A percentile compares a stretch with the other conserved stretches of the same genome.
Conservation (phyloP, 2,113 vertebrate genomes). For the Accipiter virgatus region DNA sequence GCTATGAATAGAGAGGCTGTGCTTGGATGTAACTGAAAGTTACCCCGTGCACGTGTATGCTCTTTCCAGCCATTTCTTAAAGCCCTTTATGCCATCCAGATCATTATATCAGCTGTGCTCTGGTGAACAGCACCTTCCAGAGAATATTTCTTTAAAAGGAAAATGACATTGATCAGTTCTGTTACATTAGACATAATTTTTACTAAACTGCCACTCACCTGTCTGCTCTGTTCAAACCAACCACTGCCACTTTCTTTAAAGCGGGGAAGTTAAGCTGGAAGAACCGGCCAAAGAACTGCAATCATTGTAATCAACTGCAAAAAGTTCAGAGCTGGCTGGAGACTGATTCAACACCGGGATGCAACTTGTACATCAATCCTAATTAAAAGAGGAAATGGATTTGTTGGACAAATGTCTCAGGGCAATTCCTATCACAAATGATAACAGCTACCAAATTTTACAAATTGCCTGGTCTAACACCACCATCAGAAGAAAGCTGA, state of each 20-base stretch:
- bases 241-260: not conserved
- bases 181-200: not conserved
- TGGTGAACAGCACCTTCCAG: not conserved
- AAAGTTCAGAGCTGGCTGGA: not conserved
- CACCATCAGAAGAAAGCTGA: not conserved
- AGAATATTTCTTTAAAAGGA: not conserved
- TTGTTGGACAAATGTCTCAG: not conserved
- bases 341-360: not conserved
- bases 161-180: not conserved
- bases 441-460: not conserved
- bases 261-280: not conserved
- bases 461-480: not conserved
- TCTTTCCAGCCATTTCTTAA: not conserved
- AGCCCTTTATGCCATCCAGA: not conserved
- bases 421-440: not conserved
- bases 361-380: not conserved
- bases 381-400: not conserved
- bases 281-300: not conserved
- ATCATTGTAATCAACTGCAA: not conserved
- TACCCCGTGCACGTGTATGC: rapidly evolving
- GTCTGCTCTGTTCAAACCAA: not conserved
- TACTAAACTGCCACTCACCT: not conserved
- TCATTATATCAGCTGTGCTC: not conserved
- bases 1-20: not conserved
- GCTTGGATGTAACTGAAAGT: not conserved